Conservation (phyloP, 2,113 vertebrate genomes). For the Phyllostomus hastatus region DNA sequence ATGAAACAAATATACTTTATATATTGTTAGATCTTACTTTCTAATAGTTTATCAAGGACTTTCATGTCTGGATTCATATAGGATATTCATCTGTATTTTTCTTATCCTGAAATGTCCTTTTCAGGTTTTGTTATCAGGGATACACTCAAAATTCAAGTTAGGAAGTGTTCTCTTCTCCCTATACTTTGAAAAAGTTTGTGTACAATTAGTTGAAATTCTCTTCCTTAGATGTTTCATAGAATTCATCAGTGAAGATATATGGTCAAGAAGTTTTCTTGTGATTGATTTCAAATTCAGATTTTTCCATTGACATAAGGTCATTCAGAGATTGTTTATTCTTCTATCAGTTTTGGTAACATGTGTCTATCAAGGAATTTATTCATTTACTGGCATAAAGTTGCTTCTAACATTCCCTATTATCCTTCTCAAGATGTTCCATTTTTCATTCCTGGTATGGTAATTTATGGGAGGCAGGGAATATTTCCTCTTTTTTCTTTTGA, state of each 20-base stretch:
- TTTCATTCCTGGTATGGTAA: background rate
- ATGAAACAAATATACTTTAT: background rate
- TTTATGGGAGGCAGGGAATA: background rate
- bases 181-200: background rate
- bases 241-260: background rate
- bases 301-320: background rate
- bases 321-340: background rate
- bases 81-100: background rate
- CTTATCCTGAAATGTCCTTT: background rate
- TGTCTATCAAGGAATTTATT: background rate
- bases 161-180: background rate
- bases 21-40: background rate
- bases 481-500: background rate
- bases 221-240: background rate
- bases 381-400: background rate
- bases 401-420: background rate
- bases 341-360: background rate
- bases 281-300: background rate
- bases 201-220: background rate
- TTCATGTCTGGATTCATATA: background rate
- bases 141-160: background rate
- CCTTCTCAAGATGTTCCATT: background rate
- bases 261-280: background rate
- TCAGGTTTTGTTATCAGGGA: background rate
- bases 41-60: background rate